These are phyloP conservation scores for Crambe crambe DNA, from an alignment of 37 sponge, comb jelly and placozoan species.

Conservation along the genomic window DNA sequence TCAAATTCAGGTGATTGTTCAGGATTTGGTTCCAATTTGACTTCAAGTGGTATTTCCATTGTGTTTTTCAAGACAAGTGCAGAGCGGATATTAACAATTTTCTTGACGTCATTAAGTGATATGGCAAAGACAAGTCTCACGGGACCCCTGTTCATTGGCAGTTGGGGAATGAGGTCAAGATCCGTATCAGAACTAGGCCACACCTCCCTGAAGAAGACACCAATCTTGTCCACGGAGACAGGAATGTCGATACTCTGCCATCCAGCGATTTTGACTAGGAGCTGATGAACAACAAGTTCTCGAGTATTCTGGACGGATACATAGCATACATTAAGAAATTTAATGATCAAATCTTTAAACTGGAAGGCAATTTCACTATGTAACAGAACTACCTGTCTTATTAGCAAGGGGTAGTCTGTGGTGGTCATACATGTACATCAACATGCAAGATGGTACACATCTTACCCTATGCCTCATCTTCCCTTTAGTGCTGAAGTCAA, in stretches of 20 bases:
- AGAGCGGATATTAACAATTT: slow-evolving; percentile 90
- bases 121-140: slow-evolving; percentile 82
- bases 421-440: no score
- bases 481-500: slow-evolving; percentile 73
- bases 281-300: slow-evolving; percentile 74
- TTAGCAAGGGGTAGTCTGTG: no score
- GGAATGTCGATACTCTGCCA: slow-evolving; percentile 81
- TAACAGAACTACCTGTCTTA: no score
- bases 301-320: slow-evolving; percentile 51
- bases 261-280: slow-evolving; percentile 83
- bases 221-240: slow-evolving; percentile 89
- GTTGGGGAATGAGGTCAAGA: slow-evolving; percentile 8
- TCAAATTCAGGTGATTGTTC: background rate
- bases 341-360: no score
- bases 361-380: no score
- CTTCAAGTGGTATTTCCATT: slow-evolving; percentile 76
- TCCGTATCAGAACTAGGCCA: slow-evolving; percentile 18
- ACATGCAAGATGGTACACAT: no score
- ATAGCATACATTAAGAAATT: no score
- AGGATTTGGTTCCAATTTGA: slow-evolving; percentile 41
- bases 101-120: slow-evolving; percentile 74
- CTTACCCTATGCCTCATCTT: slow-evolving; percentile 62
- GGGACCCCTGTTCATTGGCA: slow-evolving; percentile 17
- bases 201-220: slow-evolving; percentile 87
- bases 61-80: slow-evolving; percentile 79